Conservation (phyloP, 2,888 invertebrate species). For the Melangyna quadrimaculata region DNA sequence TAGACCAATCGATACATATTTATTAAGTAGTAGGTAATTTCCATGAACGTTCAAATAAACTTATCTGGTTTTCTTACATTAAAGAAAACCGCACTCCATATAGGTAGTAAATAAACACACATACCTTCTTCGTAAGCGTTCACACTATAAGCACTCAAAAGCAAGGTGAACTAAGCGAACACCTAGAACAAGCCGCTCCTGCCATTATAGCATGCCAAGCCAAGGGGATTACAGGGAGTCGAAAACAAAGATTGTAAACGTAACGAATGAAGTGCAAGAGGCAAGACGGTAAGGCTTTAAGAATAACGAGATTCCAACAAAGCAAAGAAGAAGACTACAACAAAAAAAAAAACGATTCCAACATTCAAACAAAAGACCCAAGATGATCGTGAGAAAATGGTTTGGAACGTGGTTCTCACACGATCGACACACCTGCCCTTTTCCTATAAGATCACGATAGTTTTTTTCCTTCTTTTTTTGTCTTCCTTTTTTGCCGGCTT, state of each 20-base stretch:
- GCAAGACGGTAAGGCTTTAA: conserved; percentile 45
- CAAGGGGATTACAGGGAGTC: conserved; percentile 22
- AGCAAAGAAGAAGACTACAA: background rate
- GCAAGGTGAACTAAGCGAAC: conserved; percentile 2
- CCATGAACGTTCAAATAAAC: conserved; percentile 23
- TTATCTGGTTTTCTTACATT: conserved; percentile 14
- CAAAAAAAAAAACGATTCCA: conserved; percentile 43
- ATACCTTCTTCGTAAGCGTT: conserved; percentile 8
- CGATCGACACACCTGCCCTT: conserved; percentile 82
- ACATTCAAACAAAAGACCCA: conserved; percentile 62
- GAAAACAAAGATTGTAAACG: conserved; percentile 54
- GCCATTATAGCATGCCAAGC: background rate
- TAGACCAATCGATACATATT: conserved; percentile 24
- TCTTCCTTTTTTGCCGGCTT: conserved; percentile 17
- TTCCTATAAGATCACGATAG: conserved; percentile 81
- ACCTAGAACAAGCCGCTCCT: conserved; percentile 1
- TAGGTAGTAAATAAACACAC: no score
- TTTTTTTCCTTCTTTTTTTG: conserved; percentile 53
- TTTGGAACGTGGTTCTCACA: conserved; percentile 82
- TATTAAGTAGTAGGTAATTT: conserved; percentile 35
- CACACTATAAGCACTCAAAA: conserved; percentile 37
- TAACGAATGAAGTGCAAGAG: conserved; percentile 59
- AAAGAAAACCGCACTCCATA: background rate
- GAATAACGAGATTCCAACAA: conserved; percentile 49
- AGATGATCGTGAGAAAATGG: conserved; percentile 81